Evolutionary conservation across 1,140 invertebrate species (phyloP), one percentile per base, ranked within the genome.

Genomic region (Anthonomus grandis): DNA sequence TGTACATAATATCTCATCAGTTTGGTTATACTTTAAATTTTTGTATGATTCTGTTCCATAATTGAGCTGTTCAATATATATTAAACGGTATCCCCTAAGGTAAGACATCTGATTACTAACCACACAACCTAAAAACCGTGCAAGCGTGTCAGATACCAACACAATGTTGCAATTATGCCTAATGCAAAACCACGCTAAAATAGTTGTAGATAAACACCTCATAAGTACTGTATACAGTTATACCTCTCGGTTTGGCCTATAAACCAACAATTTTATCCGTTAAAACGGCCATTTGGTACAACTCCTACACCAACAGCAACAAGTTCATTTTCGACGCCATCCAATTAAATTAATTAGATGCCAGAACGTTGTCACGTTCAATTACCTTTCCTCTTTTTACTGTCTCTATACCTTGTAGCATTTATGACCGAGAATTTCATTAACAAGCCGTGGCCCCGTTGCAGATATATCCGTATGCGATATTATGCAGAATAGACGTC

Each of bases 211-310:
- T 47, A 25, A 47, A 47, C 31, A 48, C 31, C 12, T 25, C 21
- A 12, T 15, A 27, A 48, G n/a, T 48, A 34, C 15, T 13, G 22
- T 25, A 34, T 48, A 48, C 46, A 48, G 27, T 48, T 34, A 48
- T 22, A 21, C 46, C 46, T 48, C 36, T 48, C 46, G 17, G 46
- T 48, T 34, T 48, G 27, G 18, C 46, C 46, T 34, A 48, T 48
- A 48, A 34, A 48, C 4, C 25, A 21, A 34, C 46, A 48, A 18
- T 34, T 34, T 31, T 48, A 36, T 31, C 46, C 24, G 46, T 34
- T 46, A 48, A 48, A 48, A 25, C 46, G 23, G 13, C 27, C 46
- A 36, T 48, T 36, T 31, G 15, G 17, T 34, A 27, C 25, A 48
- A 48, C 46, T 17, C 46, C 46, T 48, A 48, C n/a, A n/a, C n/a